Evolutionary conservation across 2,113 vertebrate species (phyloP).

Genomic region (Ictalurus punctatus): DNA sequence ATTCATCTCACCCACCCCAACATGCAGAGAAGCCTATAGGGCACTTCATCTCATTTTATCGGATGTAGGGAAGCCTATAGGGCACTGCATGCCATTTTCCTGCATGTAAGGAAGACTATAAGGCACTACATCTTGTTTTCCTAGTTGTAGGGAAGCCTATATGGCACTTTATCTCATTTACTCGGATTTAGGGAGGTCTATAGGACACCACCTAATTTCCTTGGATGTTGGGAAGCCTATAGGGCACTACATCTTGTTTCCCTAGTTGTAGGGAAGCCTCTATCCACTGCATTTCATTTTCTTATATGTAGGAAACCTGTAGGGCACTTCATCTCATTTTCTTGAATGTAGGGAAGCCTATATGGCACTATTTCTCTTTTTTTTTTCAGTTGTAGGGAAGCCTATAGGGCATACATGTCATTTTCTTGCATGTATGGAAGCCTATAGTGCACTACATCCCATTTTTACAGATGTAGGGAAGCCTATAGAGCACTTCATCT

Average conservation of each 20-base stretch:
- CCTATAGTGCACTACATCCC: background rate
- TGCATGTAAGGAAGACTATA: background rate
- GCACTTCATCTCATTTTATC: background rate
- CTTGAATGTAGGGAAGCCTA: background rate
- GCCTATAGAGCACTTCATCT: no score
- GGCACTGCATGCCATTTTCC: background rate
- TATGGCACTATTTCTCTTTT: background rate
- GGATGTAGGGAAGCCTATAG: background rate
- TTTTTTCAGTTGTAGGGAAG: background rate
- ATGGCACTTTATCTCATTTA: background rate
- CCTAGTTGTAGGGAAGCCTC: background rate
- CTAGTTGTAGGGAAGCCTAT: no score
- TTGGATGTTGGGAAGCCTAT: no score
- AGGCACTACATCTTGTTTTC: background rate
- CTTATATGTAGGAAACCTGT: background rate
- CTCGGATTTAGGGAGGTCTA: background rate
- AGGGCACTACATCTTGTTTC: background rate
- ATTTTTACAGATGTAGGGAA: background rate
- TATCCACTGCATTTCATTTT: background rate
- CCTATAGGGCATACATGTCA: background rate
- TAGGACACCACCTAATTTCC: no score
- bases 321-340: background rate
- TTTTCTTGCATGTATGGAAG: background rate
- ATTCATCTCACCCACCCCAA: background rate
- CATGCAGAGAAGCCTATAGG: background rate